Evolutionary conservation across 64 coral and sea anemone genomes (phyloP), one percentile per base, ranked within the genome.

Genomic region (Dendrophyllia cribrosa): DNA sequence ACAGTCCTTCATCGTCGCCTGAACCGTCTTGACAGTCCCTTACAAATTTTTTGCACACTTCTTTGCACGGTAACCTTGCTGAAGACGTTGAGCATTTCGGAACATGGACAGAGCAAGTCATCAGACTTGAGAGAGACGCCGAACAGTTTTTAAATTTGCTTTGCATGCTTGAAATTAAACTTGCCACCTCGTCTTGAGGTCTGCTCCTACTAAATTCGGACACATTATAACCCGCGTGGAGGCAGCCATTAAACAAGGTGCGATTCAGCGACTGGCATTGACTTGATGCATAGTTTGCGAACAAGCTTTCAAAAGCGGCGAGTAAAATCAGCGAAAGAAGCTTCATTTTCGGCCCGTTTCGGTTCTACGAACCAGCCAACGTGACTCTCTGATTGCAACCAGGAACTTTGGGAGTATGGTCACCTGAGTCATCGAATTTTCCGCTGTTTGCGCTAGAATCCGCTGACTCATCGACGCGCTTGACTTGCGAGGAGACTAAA

Each of bases 391-490:
- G 13, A 6, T 17, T 16, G 17, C 62, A 66, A 20, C 20, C 62
- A 67, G 44, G 34, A 51, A 66, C 46, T 4, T 3, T 62, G 12
- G 67, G 5, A 24, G 17, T 59, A 79, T 58, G 9, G 13, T 17
- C 16, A 43, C 2, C 53, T 56, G 53, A 34, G 0, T 56, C 12
- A 56, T 9, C 12, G 1, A 4, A 9, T 56, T 56, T 56, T 12
- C 12, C 5, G 7, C 26, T 3, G 24, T 73, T 73, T 51, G 19
- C 72, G 2, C 6, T 9, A 16, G 62, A 68, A 49, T 84, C 80
- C 80, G 80, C 80, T 84, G 80, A 84, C 80, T 46, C 61, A 84
- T 14, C 24, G 60, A 84, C 67, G 46, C 46, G 80, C 80, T 68
- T 84, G 34, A 24, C 58, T 50, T 43, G 61, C 62, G 8, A 49